phyloP scores from a whole-genome alignment of 2,113 vertebrate species.

The Natator depressus region DNA sequence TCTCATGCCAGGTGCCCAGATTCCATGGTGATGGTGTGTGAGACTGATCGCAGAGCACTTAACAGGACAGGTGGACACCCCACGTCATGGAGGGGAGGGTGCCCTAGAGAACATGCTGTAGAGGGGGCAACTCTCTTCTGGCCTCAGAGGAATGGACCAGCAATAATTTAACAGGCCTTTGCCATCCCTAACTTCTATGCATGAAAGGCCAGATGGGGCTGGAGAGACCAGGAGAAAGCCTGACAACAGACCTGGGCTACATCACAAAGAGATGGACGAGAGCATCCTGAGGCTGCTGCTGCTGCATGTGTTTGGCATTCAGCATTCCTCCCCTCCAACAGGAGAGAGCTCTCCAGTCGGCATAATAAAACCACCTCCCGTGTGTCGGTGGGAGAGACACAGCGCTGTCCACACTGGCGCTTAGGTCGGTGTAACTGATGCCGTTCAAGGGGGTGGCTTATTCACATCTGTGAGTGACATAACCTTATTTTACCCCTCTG shows the following conservation, averaged over 20 bases:
- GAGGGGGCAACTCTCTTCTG: not conserved
- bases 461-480: not conserved
- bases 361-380: too few relatives aligned
- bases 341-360: too few relatives aligned
- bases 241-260: not conserved
- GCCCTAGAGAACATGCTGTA: not conserved
- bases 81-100: not conserved
- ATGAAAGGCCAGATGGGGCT: not conserved
- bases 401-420: too few relatives aligned
- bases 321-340: not conserved
- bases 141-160: not conserved
- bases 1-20: not conserved
- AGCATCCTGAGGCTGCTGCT: not conserved
- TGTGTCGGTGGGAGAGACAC: too few relatives aligned
- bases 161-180: not conserved
- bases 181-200: rapidly evolving
- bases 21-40: not conserved
- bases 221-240: not conserved
- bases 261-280: rapidly evolving
- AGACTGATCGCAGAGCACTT: not conserved
- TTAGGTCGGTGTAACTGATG: too few relatives aligned
- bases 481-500: slow-evolving; percentile 48
- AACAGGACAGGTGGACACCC: not conserved
- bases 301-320: not conserved
- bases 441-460: not conserved